These are phyloP conservation scores for Chondrosia reniformis DNA, from an alignment of 37 sponge, comb jelly and placozoan genomes.

Conservation along the genomic window DNA sequence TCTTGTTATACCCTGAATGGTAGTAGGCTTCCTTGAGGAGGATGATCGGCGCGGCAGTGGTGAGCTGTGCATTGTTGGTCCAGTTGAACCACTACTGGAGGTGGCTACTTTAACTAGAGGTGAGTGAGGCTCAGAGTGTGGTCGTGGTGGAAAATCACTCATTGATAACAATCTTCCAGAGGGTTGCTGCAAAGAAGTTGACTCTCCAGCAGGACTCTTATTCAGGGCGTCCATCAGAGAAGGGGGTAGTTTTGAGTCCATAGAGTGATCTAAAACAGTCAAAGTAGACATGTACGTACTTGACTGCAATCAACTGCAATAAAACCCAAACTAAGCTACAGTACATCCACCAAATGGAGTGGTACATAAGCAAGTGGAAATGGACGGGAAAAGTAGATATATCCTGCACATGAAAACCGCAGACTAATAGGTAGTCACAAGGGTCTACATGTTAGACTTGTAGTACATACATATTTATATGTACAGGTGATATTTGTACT, in stretches of 20 bases:
- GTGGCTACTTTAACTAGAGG: neutral
- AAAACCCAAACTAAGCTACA: no score
- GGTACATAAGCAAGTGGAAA: no score
- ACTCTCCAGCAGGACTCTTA: neutral
- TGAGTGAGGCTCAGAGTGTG: slow-evolving; percentile 2
- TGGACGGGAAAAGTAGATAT: no score
- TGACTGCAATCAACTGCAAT: no score
- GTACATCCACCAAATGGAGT: no score
- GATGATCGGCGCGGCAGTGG: neutral
- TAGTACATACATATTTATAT: no score
- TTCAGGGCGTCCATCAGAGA: neutral
- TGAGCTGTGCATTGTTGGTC: neutral
- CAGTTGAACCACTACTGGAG: neutral
- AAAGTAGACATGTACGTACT: no score
- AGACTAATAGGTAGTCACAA: no score
- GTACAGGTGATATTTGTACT: no score
- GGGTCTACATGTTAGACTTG: no score
- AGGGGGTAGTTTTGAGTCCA: slow-evolving; percentile 1
- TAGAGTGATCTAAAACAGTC: neutral
- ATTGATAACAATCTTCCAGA: neutral
- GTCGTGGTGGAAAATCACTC: neutral
- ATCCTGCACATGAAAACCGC: no score
- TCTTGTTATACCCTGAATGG: neutral
- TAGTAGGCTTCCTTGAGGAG: neutral
- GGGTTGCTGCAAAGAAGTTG: neutral